Conservation (phyloP, 2,797 vertebrate species). For the Crenichthys baileyi region DNA sequence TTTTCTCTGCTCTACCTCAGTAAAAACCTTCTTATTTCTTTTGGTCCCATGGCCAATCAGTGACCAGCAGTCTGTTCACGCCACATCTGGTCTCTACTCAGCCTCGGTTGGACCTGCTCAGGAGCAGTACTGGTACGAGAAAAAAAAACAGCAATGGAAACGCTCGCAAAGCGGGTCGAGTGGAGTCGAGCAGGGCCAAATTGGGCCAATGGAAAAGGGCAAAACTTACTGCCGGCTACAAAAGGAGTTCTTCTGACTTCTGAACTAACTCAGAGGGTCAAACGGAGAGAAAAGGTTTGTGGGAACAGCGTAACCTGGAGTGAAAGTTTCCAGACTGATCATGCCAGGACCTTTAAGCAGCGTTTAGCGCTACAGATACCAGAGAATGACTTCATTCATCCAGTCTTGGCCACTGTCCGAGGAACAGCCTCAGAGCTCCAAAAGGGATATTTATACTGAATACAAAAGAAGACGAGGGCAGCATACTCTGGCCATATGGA, state of each 20-base stretch:
- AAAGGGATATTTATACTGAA: slow-evolving; percentile 1
- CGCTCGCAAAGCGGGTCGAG: too few relatives aligned
- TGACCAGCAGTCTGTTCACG: too few relatives aligned
- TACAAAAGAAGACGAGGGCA: neutral
- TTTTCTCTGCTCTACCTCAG: too few relatives aligned
- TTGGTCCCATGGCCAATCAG: too few relatives aligned
- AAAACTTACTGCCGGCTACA: neutral
- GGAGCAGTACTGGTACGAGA: too few relatives aligned
- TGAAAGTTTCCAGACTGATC: slow-evolving; percentile 3
- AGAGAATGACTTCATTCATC: slow-evolving; percentile 17
- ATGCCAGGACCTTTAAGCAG: slow-evolving; percentile 6
- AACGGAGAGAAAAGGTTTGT: neutral
- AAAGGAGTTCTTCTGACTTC: neutral
- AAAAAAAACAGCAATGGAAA: too few relatives aligned
- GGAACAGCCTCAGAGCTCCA: slow-evolving; percentile 4
- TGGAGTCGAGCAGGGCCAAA: too few relatives aligned
- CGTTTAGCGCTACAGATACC: neutral
- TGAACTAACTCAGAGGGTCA: neutral
- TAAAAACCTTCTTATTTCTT: too few relatives aligned
- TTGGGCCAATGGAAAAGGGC: too few relatives aligned
- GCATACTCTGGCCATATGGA: neutral
- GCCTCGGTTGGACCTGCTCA: too few relatives aligned
- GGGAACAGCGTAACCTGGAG: neutral
- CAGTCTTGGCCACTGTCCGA: slow-evolving; percentile 13
- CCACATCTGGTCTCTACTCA: too few relatives aligned